Conservation (phyloP, 2,888 invertebrate genomes). For the Parascotia fuliginaria region DNA sequence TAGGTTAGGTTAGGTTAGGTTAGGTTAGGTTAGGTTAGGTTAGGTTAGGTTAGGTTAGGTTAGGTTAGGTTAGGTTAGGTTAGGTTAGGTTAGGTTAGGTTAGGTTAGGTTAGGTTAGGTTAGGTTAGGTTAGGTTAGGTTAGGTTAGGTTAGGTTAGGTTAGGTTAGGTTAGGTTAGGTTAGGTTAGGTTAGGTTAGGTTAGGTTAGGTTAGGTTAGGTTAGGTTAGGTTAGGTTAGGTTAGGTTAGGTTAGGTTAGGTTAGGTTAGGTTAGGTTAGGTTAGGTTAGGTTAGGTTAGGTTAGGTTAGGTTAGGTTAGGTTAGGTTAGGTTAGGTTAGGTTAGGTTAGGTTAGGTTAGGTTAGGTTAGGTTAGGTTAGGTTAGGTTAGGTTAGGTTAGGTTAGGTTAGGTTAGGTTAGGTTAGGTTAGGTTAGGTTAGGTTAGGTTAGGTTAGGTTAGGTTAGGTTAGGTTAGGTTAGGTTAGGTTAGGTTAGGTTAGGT, state of each 20-base stretch:
- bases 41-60: constrained; percentile 23
- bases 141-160: constrained; percentile 12
- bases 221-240: constrained; percentile 28
- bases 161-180: constrained; percentile 9
- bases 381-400: constrained; percentile 8
- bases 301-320: constrained; percentile 20
- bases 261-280: constrained; percentile 26
- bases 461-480: constrained; percentile 17
- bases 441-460: constrained; percentile 15
- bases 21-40: constrained; percentile 9
- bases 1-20: constrained; percentile 9
- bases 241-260: constrained; percentile 29
- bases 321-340: constrained; percentile 14
- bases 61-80: constrained; percentile 36
- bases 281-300: constrained; percentile 21
- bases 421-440: constrained; percentile 14
- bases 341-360: constrained; percentile 10
- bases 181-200: constrained; percentile 31
- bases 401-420: constrained; percentile 9
- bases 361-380: constrained; percentile 8
- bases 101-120: constrained; percentile 9
- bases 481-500: constrained; percentile 20
- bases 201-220: constrained; percentile 32
- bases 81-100: constrained; percentile 27
- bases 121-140: constrained; percentile 9